Evolutionary conservation across 1,140 invertebrate species (phyloP).

Genomic region (Polypedilum pembai): DNA sequence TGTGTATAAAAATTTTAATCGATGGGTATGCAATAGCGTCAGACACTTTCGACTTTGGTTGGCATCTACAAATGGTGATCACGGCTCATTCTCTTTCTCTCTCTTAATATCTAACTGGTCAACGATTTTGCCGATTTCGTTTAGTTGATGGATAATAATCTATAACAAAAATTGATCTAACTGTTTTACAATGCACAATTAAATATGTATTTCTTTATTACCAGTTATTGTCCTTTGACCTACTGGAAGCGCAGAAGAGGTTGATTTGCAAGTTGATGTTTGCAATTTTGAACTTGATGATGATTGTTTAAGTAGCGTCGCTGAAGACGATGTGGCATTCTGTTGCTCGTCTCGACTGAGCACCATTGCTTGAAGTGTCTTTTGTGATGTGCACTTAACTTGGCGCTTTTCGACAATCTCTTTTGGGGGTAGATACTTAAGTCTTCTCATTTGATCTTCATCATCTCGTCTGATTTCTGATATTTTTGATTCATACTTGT

Average conservation of each 20-base stretch:
- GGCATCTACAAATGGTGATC: conserved; percentile 4
- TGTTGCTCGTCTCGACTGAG: background rate
- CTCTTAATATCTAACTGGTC: background rate
- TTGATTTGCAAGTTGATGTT: background rate
- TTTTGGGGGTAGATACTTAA: background rate
- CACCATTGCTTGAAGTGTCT: background rate
- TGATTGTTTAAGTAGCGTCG: background rate
- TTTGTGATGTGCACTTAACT: background rate
- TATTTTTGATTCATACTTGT: background rate
- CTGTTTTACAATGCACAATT: background rate
- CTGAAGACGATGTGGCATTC: background rate
- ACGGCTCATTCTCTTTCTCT: background rate
- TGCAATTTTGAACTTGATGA: conserved; percentile 12
- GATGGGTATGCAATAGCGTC: conserved; percentile 2
- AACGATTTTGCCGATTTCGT: conserved; percentile 1
- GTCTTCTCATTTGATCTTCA: background rate
- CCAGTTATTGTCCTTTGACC: conserved; percentile 23
- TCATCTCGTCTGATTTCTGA: background rate
- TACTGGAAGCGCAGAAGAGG: background rate
- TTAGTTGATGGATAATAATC: conserved; percentile 1
- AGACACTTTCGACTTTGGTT: conserved; percentile 2
- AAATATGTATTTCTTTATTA: background rate
- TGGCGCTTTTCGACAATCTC: background rate
- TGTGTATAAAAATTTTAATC: background rate
- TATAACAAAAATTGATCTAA: background rate